Evolutionary conservation across 2,113 vertebrate species (phyloP), one percentile per base, ranked within the genome.

Genomic region (Bucco capensis): DNA sequence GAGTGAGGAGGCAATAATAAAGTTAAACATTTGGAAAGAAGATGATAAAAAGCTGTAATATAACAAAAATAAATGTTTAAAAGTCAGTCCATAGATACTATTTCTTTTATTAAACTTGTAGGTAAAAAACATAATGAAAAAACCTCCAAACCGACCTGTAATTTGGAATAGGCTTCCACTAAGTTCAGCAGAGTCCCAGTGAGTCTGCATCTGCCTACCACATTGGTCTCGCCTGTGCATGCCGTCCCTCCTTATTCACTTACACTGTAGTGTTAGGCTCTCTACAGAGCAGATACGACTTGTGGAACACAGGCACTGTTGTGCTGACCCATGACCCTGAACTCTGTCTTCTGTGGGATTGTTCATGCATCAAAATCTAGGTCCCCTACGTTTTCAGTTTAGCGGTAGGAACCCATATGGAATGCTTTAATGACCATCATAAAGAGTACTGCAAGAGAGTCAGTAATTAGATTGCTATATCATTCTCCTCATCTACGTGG

Each of bases 261-360:
- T 7, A 7, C 0, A 1, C 24, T 38, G 10, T 15, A 10, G 44
- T 2, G 18, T 31, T 6, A 2, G 0, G 8, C 44, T 46, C 50
- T 64, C 61, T 7, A 3, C 1, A 0, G 9, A 35, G 6, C 70
- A 46, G 24, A 27, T 3, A 4, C 2, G 3, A 28, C 33, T 51
- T 10, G 47, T 73, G 37, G 40, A 30, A 31, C 27, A 4, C 13
- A 38, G 53, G 30, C 24, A 3, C 38, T n/a, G 53, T 40, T 46
- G 31, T 31, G 7, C 50, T 31, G 69, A 33, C n/a, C 75, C 40
- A 30, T 65, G 71, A 21, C 58, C 56, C 46, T 10, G 28, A 65
- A 4, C 19, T 58, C 38, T 46, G 40, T 47, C 57, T 88, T 67
- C 35, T 76, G 24, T 49, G 40, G 28, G 31, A 23, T 6, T 38